Conservation (phyloP, 2,888 invertebrate genomes). For the Ceramica pisi region DNA sequence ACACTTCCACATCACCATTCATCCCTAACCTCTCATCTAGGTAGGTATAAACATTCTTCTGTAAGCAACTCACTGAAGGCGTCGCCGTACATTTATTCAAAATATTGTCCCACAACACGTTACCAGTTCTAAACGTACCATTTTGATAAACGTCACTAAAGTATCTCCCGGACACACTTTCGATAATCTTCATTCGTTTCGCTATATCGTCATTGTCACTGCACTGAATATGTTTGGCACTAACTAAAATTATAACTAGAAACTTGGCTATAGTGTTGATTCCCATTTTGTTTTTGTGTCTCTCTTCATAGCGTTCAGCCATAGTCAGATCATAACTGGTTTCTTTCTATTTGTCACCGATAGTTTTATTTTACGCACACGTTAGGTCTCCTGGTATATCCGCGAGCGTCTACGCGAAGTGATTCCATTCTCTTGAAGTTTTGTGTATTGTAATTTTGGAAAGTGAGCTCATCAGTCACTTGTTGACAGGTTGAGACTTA, state of each 20-base stretch:
- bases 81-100: slow-evolving; percentile 93
- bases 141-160: slow-evolving; percentile 85
- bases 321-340: slow-evolving; percentile 80
- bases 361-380: slow-evolving; percentile 43
- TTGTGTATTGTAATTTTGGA: slow-evolving; percentile 69
- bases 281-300: slow-evolving; percentile 65
- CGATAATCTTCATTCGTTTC: slow-evolving; percentile 79
- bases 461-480: slow-evolving; percentile 65
- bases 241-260: slow-evolving; percentile 75
- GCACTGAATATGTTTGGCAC: slow-evolving; percentile 72
- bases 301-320: slow-evolving; percentile 70
- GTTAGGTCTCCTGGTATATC: slow-evolving; percentile 46
- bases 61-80: slow-evolving; percentile 94
- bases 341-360: slow-evolving; percentile 19
- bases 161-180: slow-evolving; percentile 81
- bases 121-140: slow-evolving; percentile 90
- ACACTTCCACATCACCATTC: slow-evolving; percentile 92
- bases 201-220: slow-evolving; percentile 76
- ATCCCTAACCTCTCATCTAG: slow-evolving; percentile 92
- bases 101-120: slow-evolving; percentile 94
- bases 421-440: slow-evolving; percentile 76
- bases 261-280: slow-evolving; percentile 71
- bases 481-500: slow-evolving; percentile 50
- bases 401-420: slow-evolving; percentile 60
- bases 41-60: slow-evolving; percentile 94